These are phyloP conservation scores for Scrobipalpa atriplicella DNA, from an alignment of 2,888 invertebrate species.

Conservation along the genomic window DNA sequence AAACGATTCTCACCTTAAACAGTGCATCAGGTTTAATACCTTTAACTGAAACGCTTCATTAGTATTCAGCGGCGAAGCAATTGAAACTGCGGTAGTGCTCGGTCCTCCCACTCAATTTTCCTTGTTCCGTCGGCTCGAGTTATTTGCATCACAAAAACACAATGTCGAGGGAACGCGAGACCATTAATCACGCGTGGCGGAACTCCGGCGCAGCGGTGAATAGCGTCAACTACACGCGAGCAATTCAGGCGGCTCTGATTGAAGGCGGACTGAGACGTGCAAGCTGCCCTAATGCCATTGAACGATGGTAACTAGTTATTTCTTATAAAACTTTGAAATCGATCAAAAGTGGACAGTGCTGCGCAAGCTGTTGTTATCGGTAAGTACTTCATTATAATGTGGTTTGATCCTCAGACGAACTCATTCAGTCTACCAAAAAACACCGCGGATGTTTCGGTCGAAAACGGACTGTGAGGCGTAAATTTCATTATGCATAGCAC, in stretches of 20 bases:
- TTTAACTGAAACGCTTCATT: slow-evolving; percentile 74
- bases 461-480: no score
- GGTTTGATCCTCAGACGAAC: no score
- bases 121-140: slow-evolving; percentile 80
- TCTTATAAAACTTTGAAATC: not conserved
- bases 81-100: slow-evolving; percentile 78
- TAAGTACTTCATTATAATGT: no score
- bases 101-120: slow-evolving; percentile 79
- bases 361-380: no score
- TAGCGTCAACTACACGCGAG: slow-evolving; percentile 76
- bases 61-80: slow-evolving; percentile 79
- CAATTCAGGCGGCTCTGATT: slow-evolving; percentile 74
- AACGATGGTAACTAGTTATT: no score
- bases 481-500: no score
- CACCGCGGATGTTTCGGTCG: no score
- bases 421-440: no score
- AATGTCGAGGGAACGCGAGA: slow-evolving; percentile 78
- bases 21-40: slow-evolving; percentile 67
- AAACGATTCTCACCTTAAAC: slow-evolving; percentile 54
- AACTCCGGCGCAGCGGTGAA: slow-evolving; percentile 70
- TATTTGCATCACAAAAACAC: slow-evolving; percentile 83
- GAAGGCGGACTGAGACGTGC: slow-evolving; percentile 41
- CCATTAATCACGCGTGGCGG: slow-evolving; percentile 79
- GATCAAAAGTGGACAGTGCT: no score
- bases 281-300: no score